Conservation (phyloP, 2,888 invertebrate species). For the Drosophila maculinotata region DNA sequence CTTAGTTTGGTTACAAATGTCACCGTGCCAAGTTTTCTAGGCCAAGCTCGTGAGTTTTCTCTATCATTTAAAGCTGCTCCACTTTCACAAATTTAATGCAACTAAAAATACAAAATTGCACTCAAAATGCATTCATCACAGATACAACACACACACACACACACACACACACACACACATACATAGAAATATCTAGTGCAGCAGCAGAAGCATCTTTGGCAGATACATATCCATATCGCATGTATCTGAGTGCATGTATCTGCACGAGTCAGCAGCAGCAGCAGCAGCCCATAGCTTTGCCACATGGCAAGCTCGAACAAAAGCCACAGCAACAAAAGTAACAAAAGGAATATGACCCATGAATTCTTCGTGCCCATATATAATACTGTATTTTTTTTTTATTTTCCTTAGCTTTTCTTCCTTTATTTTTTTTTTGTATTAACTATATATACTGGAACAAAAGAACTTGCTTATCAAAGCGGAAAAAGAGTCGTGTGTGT, state of each 20-base stretch:
- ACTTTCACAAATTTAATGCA: slow-evolving; percentile 30
- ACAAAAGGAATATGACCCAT: slow-evolving; percentile 66
- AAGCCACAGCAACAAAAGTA: slow-evolving; percentile 61
- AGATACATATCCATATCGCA: slow-evolving; percentile 63
- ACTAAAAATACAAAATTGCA: slow-evolving; percentile 40
- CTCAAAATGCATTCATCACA: slow-evolving; percentile 38
- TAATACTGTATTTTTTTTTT: slow-evolving; percentile 44
- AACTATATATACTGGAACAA: slow-evolving; percentile 59
- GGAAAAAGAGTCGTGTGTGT: slow-evolving; percentile 71
- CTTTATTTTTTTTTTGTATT: slow-evolving; percentile 16
- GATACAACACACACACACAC: too few relatives aligned
- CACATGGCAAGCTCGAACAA: slow-evolving; percentile 56
- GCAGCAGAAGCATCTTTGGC: slow-evolving; percentile 50
- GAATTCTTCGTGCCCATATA: slow-evolving; percentile 65
- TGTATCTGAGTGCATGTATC: slow-evolving; percentile 59
- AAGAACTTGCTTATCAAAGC: slow-evolving; percentile 77
- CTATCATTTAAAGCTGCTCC: neutral
- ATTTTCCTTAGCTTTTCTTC: slow-evolving; percentile 9
- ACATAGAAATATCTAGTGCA: slow-evolving; percentile 31
- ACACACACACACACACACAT: slow-evolving; percentile 22
- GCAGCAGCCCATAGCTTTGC: slow-evolving; percentile 22
- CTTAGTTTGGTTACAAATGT: too few relatives aligned
- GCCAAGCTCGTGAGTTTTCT: slow-evolving; percentile 3
- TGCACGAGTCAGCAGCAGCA: slow-evolving; percentile 56
- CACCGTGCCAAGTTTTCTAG: neutral